Evolutionary conservation across 2,113 vertebrate species (phyloP), one percentile per base, ranked within the genome.

Genomic region (Todiramphus saurophagus): DNA sequence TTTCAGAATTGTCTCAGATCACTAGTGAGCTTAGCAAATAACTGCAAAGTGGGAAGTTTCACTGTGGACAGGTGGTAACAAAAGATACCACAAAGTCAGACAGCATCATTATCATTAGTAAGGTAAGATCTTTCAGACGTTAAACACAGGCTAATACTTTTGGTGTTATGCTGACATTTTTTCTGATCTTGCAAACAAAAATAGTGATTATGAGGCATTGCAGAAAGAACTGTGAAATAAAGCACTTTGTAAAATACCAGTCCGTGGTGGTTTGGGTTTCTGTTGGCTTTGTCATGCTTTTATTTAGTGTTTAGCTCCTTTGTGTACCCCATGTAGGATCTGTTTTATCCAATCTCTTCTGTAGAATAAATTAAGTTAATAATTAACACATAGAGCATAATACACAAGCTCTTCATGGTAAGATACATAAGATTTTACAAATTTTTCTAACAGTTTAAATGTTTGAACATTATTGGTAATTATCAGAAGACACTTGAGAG

Each of bases 1-100:
- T 98, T 91, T 68, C 59, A 60, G 93, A 97, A 6, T 97, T 83
- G 84, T 69, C 92, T 24, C 90, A 98, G 50, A 66, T 87, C 27
- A 8, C 73, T 98, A 84, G 96, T 96, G 94, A 87, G 64, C 59
- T 88, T 98, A 28, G 97, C 94, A n/a, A 84, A 76, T 59, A 58
- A 94, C 62, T 98, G 96, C 83, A 98, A 93, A 95, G 46, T 94
- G 4, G 97, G 82, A 96, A 94, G 60, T 97, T 97, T 90, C 89
- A 95, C 3, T 96, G 89, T 31, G 97, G 95, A 43, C 97, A 97
- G 76, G 87, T 98, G 87, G 88, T 98, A 67, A 87, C 88, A 79
- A 91, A 80, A 83, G 97, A 97, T 85, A 87, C 96, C n/a, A 14
- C 82, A 5, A 95, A 97, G 13, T 97, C 96, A 20, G 78, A 66